These are phyloP conservation scores for Oryzias melastigma DNA, from an alignment of 2,113 vertebrate genomes.

Conservation along the genomic window DNA sequence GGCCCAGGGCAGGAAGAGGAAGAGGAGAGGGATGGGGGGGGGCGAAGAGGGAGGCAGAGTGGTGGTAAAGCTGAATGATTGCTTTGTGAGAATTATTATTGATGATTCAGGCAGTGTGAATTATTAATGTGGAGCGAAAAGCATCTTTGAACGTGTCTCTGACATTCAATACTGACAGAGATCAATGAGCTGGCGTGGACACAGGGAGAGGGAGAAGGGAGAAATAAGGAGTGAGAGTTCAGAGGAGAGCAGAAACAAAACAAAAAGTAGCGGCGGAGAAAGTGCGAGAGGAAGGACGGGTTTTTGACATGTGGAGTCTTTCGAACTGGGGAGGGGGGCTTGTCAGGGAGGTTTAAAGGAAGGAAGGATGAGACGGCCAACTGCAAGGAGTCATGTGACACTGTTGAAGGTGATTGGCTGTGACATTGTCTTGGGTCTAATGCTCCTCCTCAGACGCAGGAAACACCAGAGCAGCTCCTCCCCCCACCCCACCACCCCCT, in stretches of 20 bases:
- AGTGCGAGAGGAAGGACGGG: constrained; percentile 12
- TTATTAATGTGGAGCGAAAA: constrained; percentile 80
- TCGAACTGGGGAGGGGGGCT: constrained; percentile 22
- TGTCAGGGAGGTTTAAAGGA: constrained; percentile 51
- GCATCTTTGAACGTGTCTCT: constrained; percentile 80
- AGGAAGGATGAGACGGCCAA: constrained; percentile 17
- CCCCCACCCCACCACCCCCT: constrained; percentile 8
- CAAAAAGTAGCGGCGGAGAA: constrained; percentile 1
- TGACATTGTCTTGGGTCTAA: constrained; percentile 68
- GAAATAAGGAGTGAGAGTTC: constrained; percentile 26
- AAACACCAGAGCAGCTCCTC: constrained; percentile 40
- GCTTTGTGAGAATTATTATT: constrained; percentile 82
- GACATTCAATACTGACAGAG: constrained; percentile 81
- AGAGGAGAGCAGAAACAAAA: constrained; percentile 8
- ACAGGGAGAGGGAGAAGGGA: constrained; percentile 42
- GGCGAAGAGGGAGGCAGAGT: constrained; percentile 34
- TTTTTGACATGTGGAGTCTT: constrained; percentile 46
- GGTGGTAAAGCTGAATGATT: constrained; percentile 78
- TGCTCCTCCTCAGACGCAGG: constrained; percentile 58
- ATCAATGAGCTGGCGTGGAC: constrained; percentile 76
- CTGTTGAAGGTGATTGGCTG: constrained; percentile 65
- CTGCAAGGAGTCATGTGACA: constrained; percentile 53
- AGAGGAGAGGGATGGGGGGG: constrained; percentile 40
- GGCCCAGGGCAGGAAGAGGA: constrained; percentile 54
- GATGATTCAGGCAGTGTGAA: constrained; percentile 82